A percentile compares a stretch with the other conserved stretches of the same genome.
Conservation (phyloP, 2,888 invertebrate species). For the Nipponacmea schrenckii region DNA sequence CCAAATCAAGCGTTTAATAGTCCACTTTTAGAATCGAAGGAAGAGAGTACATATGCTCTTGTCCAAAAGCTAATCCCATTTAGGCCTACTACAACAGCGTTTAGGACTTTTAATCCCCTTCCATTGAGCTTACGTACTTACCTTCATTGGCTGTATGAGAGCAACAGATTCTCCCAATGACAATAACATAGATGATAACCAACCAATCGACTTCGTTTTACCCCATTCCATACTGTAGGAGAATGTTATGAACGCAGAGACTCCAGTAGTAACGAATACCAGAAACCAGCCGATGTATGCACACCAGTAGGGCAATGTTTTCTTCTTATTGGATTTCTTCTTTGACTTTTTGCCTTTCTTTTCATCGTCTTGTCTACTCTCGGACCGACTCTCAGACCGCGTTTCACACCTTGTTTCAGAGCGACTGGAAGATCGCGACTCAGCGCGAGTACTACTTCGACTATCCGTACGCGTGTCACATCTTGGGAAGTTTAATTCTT, state of each 20-base stretch:
- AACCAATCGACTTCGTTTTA: slow-evolving; percentile 45
- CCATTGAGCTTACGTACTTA: slow-evolving; percentile 21
- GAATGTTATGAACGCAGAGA: slow-evolving; percentile 46
- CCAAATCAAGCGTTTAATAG: too few species aligned
- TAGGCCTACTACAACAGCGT: too few species aligned
- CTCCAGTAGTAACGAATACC: slow-evolving; percentile 35
- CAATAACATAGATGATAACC: slow-evolving; percentile 53
- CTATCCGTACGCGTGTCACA: background rate
- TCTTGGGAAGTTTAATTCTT: background rate
- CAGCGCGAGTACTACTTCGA: background rate
- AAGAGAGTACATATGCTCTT: too few species aligned
- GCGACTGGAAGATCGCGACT: background rate
- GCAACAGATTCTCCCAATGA: slow-evolving; percentile 51
- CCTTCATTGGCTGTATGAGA: slow-evolving; percentile 58
- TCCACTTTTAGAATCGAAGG: too few species aligned
- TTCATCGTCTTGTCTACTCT: background rate
- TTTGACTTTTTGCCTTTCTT: slow-evolving; percentile 1
- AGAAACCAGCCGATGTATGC: slow-evolving; percentile 47
- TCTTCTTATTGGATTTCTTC: slow-evolving; percentile 13
- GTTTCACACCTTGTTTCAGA: background rate
- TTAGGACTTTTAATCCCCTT: too few species aligned
- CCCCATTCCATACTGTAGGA: slow-evolving; percentile 58
- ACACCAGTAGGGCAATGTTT: slow-evolving; percentile 44
- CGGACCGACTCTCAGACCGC: background rate
- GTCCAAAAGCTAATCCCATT: too few species aligned